Conservation (phyloP, 2,113 vertebrate species). For the Muntiacus muntjak region DNA sequence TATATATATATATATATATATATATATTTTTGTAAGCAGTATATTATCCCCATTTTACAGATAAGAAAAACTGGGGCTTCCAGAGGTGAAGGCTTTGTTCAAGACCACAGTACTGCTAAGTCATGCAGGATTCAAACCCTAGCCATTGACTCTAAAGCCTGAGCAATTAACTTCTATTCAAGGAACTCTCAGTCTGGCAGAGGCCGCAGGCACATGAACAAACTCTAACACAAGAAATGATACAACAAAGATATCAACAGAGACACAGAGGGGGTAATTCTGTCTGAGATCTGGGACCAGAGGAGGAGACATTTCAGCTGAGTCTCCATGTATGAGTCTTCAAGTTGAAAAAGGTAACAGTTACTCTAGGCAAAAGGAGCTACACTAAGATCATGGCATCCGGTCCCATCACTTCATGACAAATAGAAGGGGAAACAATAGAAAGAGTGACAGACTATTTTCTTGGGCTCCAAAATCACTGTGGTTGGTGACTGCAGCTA, state of each 20-base stretch:
- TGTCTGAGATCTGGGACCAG: not conserved
- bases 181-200: not conserved
- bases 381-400: not conserved
- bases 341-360: not conserved
- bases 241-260: not conserved
- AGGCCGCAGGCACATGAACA: not conserved
- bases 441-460: not conserved
- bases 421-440: not conserved
- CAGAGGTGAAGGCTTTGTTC: not conserved
- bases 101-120: not conserved
- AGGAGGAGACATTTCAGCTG: not conserved
- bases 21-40: not conserved
- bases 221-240: not conserved
- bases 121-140: not conserved
- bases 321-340: not conserved
- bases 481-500: not conserved
- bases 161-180: not conserved
- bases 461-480: not conserved
- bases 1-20: not conserved
- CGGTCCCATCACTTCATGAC: not conserved
- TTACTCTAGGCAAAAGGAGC: not conserved
- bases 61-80: not conserved
- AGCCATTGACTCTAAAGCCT: not conserved
- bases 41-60: not conserved
- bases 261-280: not conserved